phyloP scores from a whole-genome alignment of 2,113 vertebrate species.

The Anguilla rostrata region DNA sequence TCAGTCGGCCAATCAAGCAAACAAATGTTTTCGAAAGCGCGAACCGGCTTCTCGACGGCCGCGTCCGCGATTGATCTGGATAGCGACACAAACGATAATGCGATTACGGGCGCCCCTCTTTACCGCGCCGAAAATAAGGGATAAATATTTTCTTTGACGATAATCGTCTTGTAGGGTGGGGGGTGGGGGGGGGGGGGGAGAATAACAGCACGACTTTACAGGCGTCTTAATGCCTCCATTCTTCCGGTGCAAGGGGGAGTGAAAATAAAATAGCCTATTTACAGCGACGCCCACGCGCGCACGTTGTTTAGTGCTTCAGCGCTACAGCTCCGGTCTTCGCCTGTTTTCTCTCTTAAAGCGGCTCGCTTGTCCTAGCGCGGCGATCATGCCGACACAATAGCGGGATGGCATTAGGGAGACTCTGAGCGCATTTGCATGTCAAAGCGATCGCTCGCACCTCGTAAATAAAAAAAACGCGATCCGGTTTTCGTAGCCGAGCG shows the following conservation, averaged over 20 bases:
- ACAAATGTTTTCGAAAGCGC: conserved; percentile 50
- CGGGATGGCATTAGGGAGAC: conserved; percentile 61
- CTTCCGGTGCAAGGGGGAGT: conserved; percentile 48
- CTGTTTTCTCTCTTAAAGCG: conserved; percentile 61
- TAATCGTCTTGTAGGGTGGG: conserved; percentile 66
- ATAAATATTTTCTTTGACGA: conserved; percentile 72
- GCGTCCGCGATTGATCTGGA: conserved; percentile 73
- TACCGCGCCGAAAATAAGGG: conserved; percentile 64
- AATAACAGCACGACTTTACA: conserved; percentile 63
- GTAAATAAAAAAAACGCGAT: conserved; percentile 66
- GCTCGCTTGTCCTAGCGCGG: conserved; percentile 56
- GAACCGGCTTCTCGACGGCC: conserved; percentile 51
- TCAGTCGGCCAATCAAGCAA: conserved; percentile 21
- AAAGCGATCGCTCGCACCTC: conserved; percentile 68
- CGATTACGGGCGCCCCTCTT: conserved; percentile 69
- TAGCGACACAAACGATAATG: conserved; percentile 73
- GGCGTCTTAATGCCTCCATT: conserved; percentile 69
- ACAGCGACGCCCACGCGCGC: conserved; percentile 67
- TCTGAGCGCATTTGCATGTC: conserved; percentile 72
- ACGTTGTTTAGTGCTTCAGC: conserved; percentile 57
- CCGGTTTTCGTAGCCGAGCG: conserved; percentile 60
- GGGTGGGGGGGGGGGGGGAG: conserved; percentile 37
- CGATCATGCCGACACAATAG: conserved; percentile 64
- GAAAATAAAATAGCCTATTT: conserved; percentile 71
- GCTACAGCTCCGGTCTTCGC: conserved; percentile 53